phyloP scores from a whole-genome alignment of 2,797 vertebrate genomes.

The Poliocrania exsul region DNA sequence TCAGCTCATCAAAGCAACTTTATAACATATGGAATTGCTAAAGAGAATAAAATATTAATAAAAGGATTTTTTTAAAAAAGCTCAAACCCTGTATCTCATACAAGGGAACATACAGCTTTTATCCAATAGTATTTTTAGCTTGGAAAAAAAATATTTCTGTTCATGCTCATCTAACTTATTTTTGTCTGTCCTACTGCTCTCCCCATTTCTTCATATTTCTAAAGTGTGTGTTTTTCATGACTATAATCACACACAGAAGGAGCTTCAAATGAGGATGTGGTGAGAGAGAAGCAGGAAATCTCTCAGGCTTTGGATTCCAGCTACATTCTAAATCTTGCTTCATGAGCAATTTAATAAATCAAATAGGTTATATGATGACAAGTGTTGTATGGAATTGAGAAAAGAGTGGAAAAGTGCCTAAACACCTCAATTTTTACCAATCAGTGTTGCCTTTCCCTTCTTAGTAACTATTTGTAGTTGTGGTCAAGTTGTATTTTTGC shows the following conservation, averaged over 20 bases:
- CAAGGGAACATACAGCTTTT: not conserved
- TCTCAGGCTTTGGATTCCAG: conserved; percentile 1
- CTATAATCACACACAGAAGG: conserved; percentile 24
- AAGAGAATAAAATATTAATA: not conserved
- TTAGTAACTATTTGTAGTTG: not conserved
- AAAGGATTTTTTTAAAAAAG: not conserved
- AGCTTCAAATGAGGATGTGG: conserved; percentile 38
- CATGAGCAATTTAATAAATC: conserved; percentile 34
- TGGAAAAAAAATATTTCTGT: not conserved
- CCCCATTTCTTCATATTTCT: not conserved
- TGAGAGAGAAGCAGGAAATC: conserved; percentile 32
- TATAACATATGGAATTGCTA: not conserved
- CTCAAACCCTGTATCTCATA: not conserved
- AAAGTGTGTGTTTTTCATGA: conserved; percentile 9
- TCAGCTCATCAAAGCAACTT: not conserved
- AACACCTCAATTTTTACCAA: not conserved
- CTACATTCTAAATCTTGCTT: conserved; percentile 11
- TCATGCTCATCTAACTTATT: conserved; percentile 1
- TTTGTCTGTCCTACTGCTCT: not conserved
- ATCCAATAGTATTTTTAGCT: not conserved
- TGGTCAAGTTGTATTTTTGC: not conserved
- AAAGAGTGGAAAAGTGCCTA: not conserved
- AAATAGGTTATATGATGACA: conserved; percentile 1
- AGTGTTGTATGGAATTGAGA: not conserved
- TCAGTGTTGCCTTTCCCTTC: not conserved